Evolutionary conservation across 2,113 vertebrate species (phyloP).

Genomic region (Prinia subflava): DNA sequence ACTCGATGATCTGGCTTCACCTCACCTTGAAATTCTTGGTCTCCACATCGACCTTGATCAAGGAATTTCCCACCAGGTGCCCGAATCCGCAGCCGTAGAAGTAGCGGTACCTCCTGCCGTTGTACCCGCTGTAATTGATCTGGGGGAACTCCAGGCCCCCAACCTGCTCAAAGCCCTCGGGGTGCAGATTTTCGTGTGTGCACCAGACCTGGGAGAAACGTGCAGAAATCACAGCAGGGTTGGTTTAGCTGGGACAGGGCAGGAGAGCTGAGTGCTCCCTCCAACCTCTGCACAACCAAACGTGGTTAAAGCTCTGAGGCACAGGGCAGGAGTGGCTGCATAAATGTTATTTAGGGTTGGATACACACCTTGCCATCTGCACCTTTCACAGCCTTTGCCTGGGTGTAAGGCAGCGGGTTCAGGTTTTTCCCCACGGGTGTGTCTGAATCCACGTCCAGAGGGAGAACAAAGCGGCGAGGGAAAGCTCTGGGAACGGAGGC

Average conservation of each 20-base stretch:
- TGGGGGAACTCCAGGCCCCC: constrained; percentile 92
- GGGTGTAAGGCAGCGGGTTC: constrained; percentile 74
- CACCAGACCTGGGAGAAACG: constrained; percentile 78
- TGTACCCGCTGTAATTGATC: constrained; percentile 83
- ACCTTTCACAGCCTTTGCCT: constrained; percentile 79
- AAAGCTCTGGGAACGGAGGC: constrained; percentile 65
- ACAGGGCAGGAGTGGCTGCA: neutral
- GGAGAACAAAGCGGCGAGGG: constrained; percentile 89
- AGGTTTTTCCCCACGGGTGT: constrained; percentile 76
- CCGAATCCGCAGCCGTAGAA: constrained; percentile 91
- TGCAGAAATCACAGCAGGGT: neutral
- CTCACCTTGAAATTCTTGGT: constrained; percentile 82
- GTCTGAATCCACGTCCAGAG: constrained; percentile 73
- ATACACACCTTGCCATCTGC: constrained; percentile 76
- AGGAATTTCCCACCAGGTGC: constrained; percentile 84
- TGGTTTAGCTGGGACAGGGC: neutral
- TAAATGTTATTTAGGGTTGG: neutral
- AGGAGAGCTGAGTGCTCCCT: neutral
- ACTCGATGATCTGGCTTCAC: neutral
- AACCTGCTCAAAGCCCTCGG: constrained; percentile 74
- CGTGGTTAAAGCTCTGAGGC: neutral
- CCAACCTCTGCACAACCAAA: fast-evolving
- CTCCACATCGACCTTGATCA: constrained; percentile 84
- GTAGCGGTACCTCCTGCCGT: constrained; percentile 81
- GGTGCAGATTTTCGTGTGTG: constrained; percentile 81